Base-by-base conservation (phyloP, 2,113 vertebrate species). In the Callithrix jacchus region DNA sequence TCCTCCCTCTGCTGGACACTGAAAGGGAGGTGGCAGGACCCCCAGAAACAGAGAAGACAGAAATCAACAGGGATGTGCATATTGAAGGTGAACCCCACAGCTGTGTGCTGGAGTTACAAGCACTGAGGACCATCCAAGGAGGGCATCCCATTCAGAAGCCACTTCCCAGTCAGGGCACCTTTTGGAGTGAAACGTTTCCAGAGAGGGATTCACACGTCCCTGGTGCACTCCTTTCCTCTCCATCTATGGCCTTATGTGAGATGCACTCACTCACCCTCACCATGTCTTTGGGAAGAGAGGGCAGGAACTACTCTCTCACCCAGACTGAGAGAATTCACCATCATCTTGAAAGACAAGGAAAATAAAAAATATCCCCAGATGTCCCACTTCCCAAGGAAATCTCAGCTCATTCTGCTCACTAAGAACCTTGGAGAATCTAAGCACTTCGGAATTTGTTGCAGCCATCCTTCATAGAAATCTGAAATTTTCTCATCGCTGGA, bases 381-480 rank as follows among this genome's bases (percentile, higher is more conserved):
- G 11, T 66, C n/a, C 35, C 49, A 12, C 25, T 64, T 42, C 79
- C 42, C 74, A 37, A 68, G 9, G 56, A 91, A 52, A 81, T 47
- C 37, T 73, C 37, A 61, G 30, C 27, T 20, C n/a, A 32, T 8
- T 2, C 13, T 71, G 25, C 18, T 82, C 56, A 74, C 58, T n/a
- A 11, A 61, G 76, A 54, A 49, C 54, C 23, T 1, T 45, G n/a
- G 25, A 82, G 66, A 91, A 82, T 79, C 30, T 85, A 37, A 74
- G 82, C n/a, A 80, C 23, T n/a, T 10, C 6, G 0, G 0, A 58
- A 7, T 74, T 47, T 71, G 30, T 18, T 16, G 10, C 5, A n/a
- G 17, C 23, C 8, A 8, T 52, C 37, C 27, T 7, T 12, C 32
- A 84, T 16, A 7, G 4, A 88, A 27, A 25, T 64, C 71, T 37